These are phyloP conservation scores for Neolamprologus sp. DNA, from an alignment of 2,113 vertebrate genomes.

Conservation along the genomic window DNA sequence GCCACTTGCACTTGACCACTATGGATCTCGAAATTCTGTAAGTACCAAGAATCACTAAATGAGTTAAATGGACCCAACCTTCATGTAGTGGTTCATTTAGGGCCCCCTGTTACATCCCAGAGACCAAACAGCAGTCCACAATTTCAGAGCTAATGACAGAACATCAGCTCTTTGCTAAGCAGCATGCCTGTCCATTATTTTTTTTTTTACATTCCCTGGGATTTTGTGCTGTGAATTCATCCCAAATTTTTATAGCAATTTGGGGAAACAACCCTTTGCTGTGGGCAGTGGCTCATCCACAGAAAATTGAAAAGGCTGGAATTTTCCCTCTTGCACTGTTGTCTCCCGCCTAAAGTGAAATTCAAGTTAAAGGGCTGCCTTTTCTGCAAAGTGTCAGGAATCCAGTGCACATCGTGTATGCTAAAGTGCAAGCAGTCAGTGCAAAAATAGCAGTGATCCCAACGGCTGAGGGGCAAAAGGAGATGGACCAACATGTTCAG, in stretches of 20 bases:
- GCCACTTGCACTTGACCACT: neutral
- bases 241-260: neutral
- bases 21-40: neutral
- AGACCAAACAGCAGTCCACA: neutral
- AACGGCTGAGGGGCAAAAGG: neutral
- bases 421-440: neutral
- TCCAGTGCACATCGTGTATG: neutral
- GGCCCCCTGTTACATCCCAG: neutral
- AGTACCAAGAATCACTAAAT: neutral
- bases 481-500: neutral
- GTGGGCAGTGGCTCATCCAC: neutral
- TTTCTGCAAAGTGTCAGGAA: neutral
- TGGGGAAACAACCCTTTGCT: neutral
- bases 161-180: neutral
- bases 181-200: neutral
- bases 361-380: neutral
- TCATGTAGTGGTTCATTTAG: neutral
- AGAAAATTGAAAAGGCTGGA: neutral
- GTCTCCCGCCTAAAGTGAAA: neutral
- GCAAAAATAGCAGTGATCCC: neutral
- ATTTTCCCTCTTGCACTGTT: neutral
- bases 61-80: neutral
- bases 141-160: neutral
- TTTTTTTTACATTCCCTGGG: neutral
- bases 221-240: neutral